These are phyloP conservation scores for Cosmia trapezina DNA, from an alignment of 2,888 invertebrate species.

Conservation along the genomic window DNA sequence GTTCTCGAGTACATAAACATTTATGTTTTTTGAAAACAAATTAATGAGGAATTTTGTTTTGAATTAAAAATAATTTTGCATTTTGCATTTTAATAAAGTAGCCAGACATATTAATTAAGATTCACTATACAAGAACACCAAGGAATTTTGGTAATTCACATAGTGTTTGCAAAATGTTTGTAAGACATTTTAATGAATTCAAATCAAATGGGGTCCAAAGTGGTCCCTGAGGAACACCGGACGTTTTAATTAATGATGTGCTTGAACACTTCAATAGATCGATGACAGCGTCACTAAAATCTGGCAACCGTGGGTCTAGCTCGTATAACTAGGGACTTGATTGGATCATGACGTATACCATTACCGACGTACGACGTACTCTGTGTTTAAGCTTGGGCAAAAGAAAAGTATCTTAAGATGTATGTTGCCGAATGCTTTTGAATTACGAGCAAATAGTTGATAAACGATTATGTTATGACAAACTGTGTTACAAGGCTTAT, in stretches of 20 bases:
- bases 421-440: conserved; percentile 18
- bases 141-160: not conserved
- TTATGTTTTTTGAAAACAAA: too few species aligned
- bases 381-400: not conserved
- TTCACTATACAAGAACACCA: not conserved
- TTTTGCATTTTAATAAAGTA: not conserved
- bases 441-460: not conserved
- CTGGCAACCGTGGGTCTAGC: conserved; percentile 1
- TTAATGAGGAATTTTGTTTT: too few species aligned
- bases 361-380: not conserved
- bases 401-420: not conserved
- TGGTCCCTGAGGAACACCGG: conserved; percentile 7
- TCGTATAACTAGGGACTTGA: not conserved
- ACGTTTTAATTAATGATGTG: conserved; percentile 1
- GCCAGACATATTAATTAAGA: not conserved
- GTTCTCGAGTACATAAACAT: not conserved
- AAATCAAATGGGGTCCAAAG: not conserved
- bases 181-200: not conserved
- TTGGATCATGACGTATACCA: not conserved
- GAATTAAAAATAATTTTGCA: too few species aligned
- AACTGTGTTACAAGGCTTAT: too few species aligned
- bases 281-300: conserved; percentile 8
- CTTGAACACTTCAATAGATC: conserved; percentile 13
- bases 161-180: not conserved
- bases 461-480: not conserved